Percentiles rank a stretch among this genome's conserved stretches.
Evolutionary conservation across 2,113 vertebrate species (phyloP).

Genomic region (Panthera uncia): DNA sequence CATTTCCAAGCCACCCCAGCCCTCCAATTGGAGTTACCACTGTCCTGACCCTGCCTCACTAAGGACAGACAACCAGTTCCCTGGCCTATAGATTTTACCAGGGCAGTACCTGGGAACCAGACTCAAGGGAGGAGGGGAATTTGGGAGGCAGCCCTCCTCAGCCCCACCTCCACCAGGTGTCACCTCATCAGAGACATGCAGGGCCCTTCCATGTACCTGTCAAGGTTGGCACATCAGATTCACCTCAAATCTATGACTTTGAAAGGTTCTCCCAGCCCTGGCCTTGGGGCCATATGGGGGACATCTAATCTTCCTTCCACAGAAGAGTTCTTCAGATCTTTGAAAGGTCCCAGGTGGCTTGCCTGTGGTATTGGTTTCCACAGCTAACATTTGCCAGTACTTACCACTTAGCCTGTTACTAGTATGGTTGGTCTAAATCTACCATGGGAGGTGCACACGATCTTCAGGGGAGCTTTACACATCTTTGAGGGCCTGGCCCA

Average conservation of each 20-base stretch:
- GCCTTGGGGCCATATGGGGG: not conserved
- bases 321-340: not conserved
- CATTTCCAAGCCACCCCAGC: accelerated
- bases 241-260: not conserved
- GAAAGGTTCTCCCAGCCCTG: not conserved
- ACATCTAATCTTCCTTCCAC: not conserved
- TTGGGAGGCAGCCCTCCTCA: not conserved
- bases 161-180: not conserved
- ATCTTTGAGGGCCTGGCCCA: not conserved
- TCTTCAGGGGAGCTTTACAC: not conserved
- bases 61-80: not conserved
- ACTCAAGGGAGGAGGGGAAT: not conserved
- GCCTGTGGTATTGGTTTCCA: no score
- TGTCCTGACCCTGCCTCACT: not conserved
- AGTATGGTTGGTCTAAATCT: not conserved
- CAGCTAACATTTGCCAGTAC: not conserved
- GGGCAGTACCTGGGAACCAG: not conserved
- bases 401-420: not conserved
- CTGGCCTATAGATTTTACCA: not conserved
- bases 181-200: not conserved
- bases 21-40: not conserved
- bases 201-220: accelerated
- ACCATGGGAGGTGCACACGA: accelerated
- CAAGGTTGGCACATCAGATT: accelerated
- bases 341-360: no score